These are phyloP conservation scores for Liodrosophila aerea DNA, from an alignment of 2,888 invertebrate genomes.

Conservation along the genomic window DNA sequence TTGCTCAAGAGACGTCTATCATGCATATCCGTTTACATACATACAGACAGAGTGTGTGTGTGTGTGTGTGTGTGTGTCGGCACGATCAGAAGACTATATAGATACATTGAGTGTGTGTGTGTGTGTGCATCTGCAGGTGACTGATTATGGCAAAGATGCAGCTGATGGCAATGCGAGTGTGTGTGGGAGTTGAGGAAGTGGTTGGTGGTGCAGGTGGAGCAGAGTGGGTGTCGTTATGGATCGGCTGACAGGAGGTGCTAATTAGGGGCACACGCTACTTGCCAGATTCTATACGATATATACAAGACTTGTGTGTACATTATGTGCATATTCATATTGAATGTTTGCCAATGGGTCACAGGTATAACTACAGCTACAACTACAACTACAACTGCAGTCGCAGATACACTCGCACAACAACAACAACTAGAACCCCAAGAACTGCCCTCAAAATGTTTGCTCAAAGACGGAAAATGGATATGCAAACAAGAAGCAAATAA, in stretches of 20 bases:
- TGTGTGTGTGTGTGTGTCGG: constrained; percentile 40
- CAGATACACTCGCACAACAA: too few species aligned
- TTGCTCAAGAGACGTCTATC: constrained; percentile 44
- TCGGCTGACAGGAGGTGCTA: constrained; percentile 67
- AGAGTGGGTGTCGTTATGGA: constrained; percentile 16
- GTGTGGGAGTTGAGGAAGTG: constrained; percentile 11
- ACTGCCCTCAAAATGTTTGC: constrained; percentile 52
- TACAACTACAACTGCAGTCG: too few species aligned
- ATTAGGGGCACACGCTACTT: constrained; percentile 57
- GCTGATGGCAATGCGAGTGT: constrained; percentile 21
- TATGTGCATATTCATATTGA: constrained; percentile 21
- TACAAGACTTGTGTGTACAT: not conserved
- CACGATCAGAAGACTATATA: constrained; percentile 61
- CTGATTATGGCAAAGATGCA: constrained; percentile 41
- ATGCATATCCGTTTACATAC: constrained; percentile 69
- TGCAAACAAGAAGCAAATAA: constrained; percentile 64
- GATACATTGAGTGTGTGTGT: constrained; percentile 7
- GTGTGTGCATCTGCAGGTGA: constrained; percentile 12
- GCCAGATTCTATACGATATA: not conserved
- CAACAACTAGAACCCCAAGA: constrained; percentile 33
- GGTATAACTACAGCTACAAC: not conserved
- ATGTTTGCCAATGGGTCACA: constrained; percentile 45
- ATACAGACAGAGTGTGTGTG: constrained; percentile 12
- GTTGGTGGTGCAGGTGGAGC: constrained; percentile 11
- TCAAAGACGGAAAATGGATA: constrained; percentile 71